A percentile compares a stretch with the other conserved stretches of the same genome.
Conservation (phyloP, 2,797 vertebrate species). For the Mareca penelope region DNA sequence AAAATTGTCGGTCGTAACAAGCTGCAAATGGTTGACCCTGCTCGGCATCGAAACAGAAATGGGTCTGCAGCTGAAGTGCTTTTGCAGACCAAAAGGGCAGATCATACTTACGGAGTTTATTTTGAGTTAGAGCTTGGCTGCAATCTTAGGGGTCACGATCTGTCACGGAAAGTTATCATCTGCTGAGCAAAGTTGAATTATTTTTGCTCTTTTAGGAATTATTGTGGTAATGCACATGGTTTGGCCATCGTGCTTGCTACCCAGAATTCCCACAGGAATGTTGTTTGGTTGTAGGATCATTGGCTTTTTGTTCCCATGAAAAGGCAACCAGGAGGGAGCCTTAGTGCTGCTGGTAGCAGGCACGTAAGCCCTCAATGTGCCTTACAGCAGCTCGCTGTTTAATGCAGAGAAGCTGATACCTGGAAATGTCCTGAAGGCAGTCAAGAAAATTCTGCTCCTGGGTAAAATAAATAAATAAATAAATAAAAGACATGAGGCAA, state of each 20-base stretch:
- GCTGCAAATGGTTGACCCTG: neutral
- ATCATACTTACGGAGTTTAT: rapidly evolving
- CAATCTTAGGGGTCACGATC: rapidly evolving
- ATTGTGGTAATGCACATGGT: neutral
- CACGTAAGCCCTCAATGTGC: neutral
- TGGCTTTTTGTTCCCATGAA: neutral
- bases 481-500: neutral
- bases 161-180: neutral
- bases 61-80: neutral
- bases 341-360: rapidly evolving
- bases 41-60: neutral
- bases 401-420: neutral
- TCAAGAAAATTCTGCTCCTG: neutral
- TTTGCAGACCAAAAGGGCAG: neutral
- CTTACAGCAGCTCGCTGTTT: neutral
- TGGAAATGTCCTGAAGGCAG: neutral
- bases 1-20: neutral
- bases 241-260: neutral
- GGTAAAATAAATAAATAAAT: neutral
- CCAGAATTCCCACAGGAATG: neutral
- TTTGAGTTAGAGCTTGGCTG: neutral
- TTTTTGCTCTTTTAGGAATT: neutral
- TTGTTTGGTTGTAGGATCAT: rapidly evolving
- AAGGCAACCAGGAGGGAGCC: neutral
- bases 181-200: neutral